Evolutionary conservation across 1,140 invertebrate genomes (phyloP).

Genomic region (Rhizoglyphus robini): DNA sequence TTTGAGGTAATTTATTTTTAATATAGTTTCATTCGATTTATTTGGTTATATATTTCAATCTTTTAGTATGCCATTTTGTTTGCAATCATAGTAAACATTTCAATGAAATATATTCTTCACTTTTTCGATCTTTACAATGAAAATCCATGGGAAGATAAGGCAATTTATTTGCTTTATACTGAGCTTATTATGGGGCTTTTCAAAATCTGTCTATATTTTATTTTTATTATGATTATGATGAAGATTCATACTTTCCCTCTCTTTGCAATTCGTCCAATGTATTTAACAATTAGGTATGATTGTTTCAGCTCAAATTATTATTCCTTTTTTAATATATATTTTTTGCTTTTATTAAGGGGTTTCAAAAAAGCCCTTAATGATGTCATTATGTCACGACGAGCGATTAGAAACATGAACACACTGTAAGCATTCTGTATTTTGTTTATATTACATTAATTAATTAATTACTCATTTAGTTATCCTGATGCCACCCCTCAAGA

Average conservation of each 20-base stretch:
- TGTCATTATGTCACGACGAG: constrained; percentile 86
- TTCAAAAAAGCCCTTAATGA: constrained; percentile 97
- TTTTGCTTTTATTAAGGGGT: constrained; percentile 46
- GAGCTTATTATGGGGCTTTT: constrained; percentile 75
- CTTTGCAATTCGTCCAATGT: constrained; percentile 97
- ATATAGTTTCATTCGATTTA: constrained; percentile 11
- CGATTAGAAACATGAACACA: constrained; percentile 96
- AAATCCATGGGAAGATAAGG: constrained; percentile 98
- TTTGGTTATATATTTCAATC: constrained; percentile 11
- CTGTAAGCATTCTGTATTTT: constrained; percentile 43
- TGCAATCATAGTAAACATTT: constrained; percentile 82
- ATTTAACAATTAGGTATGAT: constrained; percentile 72
- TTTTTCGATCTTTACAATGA: constrained; percentile 84
- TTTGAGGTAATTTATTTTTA: constrained; percentile 54
- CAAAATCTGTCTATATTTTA: constrained; percentile 78
- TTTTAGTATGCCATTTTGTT: constrained; percentile 81
- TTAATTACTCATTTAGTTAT: constrained; percentile 40
- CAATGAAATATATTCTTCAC: constrained; percentile 89
- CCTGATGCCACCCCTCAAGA: constrained; percentile 91
- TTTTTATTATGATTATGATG: constrained; percentile 93
- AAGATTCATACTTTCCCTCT: constrained; percentile 92
- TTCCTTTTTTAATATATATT: constrained; percentile 25
- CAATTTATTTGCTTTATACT: constrained; percentile 88
- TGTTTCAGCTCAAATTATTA: too few species aligned
- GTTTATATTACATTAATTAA: constrained; percentile 26